phyloP scores from a whole-genome alignment of 2,113 vertebrate genomes.

The Cavia aperea region DNA sequence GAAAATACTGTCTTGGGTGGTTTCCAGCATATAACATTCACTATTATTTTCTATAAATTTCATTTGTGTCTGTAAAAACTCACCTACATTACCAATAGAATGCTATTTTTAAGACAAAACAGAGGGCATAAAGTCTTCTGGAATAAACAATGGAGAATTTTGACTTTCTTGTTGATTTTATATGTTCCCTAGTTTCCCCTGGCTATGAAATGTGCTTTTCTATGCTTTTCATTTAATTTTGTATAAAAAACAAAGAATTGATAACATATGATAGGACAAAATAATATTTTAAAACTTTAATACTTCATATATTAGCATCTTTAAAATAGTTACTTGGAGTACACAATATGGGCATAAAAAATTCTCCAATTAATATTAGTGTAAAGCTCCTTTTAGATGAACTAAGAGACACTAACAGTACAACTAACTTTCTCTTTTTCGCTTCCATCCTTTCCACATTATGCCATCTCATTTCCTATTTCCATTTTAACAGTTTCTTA shows the following conservation, averaged over 20 bases:
- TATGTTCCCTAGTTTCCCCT: not conserved
- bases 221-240: not conserved
- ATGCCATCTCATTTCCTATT: not conserved
- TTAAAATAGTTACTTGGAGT: not conserved
- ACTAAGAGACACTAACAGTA: not conserved
- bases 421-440: not conserved
- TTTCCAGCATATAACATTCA: not conserved
- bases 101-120: not conserved
- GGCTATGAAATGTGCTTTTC: not conserved
- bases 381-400: not conserved
- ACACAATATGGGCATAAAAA: not conserved
- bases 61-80: not conserved
- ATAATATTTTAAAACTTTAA: not conserved
- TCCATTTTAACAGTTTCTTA: not conserved
- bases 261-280: not conserved
- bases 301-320: not conserved
- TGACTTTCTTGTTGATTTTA: not conserved
- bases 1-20: not conserved
- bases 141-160: not conserved
- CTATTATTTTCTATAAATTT: not conserved
- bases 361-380: not conserved
- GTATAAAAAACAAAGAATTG: not conserved
- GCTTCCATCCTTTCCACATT: not conserved
- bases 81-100: not conserved
- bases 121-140: not conserved